These are phyloP conservation scores for Diplolepis rosae DNA, from an alignment of 2,888 invertebrate genomes.

Conservation along the genomic window DNA sequence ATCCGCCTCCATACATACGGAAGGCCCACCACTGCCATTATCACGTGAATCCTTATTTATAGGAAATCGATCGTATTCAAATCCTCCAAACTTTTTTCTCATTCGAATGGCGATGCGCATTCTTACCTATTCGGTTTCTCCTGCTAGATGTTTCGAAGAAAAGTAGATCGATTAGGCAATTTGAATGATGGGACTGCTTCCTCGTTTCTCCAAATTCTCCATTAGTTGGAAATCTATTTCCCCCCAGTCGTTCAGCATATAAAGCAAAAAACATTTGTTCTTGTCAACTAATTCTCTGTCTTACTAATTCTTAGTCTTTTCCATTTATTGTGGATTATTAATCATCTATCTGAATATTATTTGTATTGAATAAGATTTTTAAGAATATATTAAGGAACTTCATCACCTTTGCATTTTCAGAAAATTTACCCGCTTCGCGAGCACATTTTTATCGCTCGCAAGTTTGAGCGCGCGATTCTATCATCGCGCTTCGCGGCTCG, in stretches of 20 bases:
- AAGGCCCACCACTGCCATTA: slow-evolving; percentile 57
- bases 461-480: too few species aligned
- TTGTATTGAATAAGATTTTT: too few species aligned
- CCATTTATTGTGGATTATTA: too few species aligned
- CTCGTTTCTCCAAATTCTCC: slow-evolving; percentile 3
- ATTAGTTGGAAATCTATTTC: neutral
- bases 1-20: slow-evolving; percentile 52
- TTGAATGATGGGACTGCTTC: slow-evolving; percentile 15
- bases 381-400: too few species aligned
- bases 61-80: slow-evolving; percentile 68
- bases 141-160: neutral
- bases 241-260: neutral
- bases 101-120: slow-evolving; percentile 34
- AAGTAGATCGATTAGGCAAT: slow-evolving; percentile 29
- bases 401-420: too few species aligned
- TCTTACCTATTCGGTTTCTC: slow-evolving; percentile 31
- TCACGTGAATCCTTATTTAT: slow-evolving; percentile 68
- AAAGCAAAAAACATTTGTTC: neutral
- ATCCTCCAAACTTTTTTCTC: slow-evolving; percentile 51
- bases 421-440: too few species aligned
- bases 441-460: too few species aligned
- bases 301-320: too few species aligned
- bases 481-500: too few species aligned
- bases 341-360: too few species aligned
- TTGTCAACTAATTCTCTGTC: too few species aligned